Evolutionary conservation across 1,140 invertebrate species (phyloP), one percentile per base, ranked within the genome.

Genomic region (Daktulosphaira vitifoliae): DNA sequence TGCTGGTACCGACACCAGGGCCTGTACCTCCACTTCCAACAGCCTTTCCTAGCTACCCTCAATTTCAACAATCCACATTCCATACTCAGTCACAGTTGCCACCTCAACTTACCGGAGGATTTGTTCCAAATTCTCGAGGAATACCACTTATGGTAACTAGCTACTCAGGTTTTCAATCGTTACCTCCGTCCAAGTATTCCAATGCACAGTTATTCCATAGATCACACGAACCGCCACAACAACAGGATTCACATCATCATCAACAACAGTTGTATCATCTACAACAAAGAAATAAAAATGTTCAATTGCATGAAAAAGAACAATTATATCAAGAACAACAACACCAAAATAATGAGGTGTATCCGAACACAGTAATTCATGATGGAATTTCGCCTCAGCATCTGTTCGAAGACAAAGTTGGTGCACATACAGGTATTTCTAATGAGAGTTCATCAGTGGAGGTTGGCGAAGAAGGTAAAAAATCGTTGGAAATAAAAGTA

Each of bases 341-440:
- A 5, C 44, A 48, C 16, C 16, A 15, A 18, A 3, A 15, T 22
- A 18, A 15, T 15, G 5, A 5, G 7, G 9, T 15, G 39, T 16
- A 44, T 4, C 39, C 7, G 39, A 11, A 4, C 4, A 3, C 39
- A 4, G n/a, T 16, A 15, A 8, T 16, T 15, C 44, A 62, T 23
- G 37, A 44, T 13, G 25, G 56, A 22, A 29, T 39, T 13, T 39
- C 25, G 42, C 44, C 39, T 2, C 23, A n/a, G 16, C 42, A 62
- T 25, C n/a, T n/a, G 5, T 7, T 62, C 1, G 56, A 62, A 16
- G 56, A 62, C 42, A 62, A 62, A 16, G 42, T 62, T 0, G n/a
- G 56, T 11, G 18, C 42, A 3, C 9, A 16, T 22, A 13, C 56
- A 2, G 56, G 16, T 0, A 26, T 25, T 9, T 62, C 56, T 25